Percentiles rank a stretch among this genome's conserved stretches.
These are phyloP conservation scores for Pogonophryne albipinna DNA, from an alignment of 2,797 vertebrate species.

Conservation along the genomic window DNA sequence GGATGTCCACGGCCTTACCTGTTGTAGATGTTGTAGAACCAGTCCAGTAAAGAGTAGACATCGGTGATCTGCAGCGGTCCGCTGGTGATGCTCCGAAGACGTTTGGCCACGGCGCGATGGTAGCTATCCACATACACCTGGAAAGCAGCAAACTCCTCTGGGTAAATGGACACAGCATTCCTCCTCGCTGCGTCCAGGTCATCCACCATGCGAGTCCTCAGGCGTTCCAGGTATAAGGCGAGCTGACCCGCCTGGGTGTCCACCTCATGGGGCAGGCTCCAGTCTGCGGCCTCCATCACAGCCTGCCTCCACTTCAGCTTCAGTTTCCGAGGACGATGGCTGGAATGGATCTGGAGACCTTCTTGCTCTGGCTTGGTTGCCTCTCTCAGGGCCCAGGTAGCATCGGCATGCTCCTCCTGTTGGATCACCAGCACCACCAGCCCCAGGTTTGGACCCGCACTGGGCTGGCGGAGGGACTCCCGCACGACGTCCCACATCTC, in stretches of 20 bases:
- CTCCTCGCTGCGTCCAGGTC: slow-evolving; percentile 88
- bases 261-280: slow-evolving; percentile 86
- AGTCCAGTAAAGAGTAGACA: slow-evolving; percentile 92
- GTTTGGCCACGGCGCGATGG: slow-evolving; percentile 88
- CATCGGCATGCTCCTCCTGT: slow-evolving; percentile 91
- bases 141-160: slow-evolving; percentile 88
- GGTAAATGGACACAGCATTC: slow-evolving; percentile 91
- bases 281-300: slow-evolving; percentile 86
- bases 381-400: slow-evolving; percentile 77
- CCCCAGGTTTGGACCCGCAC: slow-evolving; percentile 85
- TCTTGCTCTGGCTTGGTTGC: slow-evolving; percentile 67
- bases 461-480: slow-evolving; percentile 88
- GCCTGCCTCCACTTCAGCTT: slow-evolving; percentile 89
- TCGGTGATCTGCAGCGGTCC: slow-evolving; percentile 88
- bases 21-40: slow-evolving; percentile 94
- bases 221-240: slow-evolving; percentile 85
- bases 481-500: slow-evolving; percentile 93
- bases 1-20: slow-evolving; percentile 79
- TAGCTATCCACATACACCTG: slow-evolving; percentile 92
- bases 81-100: slow-evolving; percentile 83
- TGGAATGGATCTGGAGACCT: slow-evolving; percentile 48
- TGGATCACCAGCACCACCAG: slow-evolving; percentile 91
- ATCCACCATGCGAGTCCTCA: slow-evolving; percentile 86
- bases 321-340: slow-evolving; percentile 82
- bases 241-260: slow-evolving; percentile 87